phyloP scores from a whole-genome alignment of 2,888 invertebrate genomes.

The Phengaris arion region DNA sequence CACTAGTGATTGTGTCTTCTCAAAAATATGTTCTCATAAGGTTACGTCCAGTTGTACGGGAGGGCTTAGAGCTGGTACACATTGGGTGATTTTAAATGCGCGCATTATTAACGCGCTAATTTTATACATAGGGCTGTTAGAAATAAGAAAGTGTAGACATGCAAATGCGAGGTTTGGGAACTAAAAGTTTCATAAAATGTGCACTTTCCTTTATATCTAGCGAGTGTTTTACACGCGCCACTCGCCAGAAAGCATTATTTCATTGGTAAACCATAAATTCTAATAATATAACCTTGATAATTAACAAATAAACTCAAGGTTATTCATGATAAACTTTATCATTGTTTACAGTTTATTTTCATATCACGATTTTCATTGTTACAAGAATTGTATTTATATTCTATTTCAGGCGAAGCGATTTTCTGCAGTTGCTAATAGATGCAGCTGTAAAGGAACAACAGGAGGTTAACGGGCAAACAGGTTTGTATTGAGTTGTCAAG shows the following conservation, averaged over 20 bases:
- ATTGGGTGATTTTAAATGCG: too few species aligned
- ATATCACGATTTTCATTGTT: background rate
- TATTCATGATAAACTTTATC: background rate
- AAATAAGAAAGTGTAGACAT: too few species aligned
- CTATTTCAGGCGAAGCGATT: constrained; percentile 10
- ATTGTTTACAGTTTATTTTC: background rate
- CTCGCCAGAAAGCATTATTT: background rate
- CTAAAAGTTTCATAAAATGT: too few species aligned
- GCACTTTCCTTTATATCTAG: too few species aligned
- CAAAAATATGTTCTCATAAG: too few species aligned
- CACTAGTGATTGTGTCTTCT: too few species aligned
- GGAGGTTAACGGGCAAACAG: background rate
- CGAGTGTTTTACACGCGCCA: too few species aligned
- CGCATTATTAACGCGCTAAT: too few species aligned
- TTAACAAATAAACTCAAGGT: background rate
- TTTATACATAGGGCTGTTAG: too few species aligned
- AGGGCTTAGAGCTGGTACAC: too few species aligned
- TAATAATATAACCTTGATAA: background rate
- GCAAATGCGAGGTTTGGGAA: too few species aligned
- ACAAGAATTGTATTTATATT: background rate
- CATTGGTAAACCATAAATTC: background rate
- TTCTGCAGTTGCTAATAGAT: background rate
- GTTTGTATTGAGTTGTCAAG: background rate
- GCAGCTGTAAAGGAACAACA: constrained; percentile 6
- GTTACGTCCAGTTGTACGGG: too few species aligned